Evolutionary conservation across 2,888 invertebrate genomes (phyloP).

Genomic region (Torymus aiolomorphi): DNA sequence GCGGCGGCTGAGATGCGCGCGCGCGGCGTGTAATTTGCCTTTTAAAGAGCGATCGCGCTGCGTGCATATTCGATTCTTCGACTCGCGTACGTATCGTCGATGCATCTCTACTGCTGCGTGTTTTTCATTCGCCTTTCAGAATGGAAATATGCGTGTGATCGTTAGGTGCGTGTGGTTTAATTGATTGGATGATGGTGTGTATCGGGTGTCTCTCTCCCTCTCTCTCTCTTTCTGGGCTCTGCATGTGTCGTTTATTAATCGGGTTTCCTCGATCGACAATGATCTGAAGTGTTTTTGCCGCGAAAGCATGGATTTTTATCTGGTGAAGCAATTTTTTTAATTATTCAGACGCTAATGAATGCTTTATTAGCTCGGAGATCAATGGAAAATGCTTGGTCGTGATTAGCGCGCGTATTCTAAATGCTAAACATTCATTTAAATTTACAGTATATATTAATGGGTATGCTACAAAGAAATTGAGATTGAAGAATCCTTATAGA

Average conservation of each 20-base stretch:
- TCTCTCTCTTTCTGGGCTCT: background rate
- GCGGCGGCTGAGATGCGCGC: background rate
- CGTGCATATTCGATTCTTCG: background rate
- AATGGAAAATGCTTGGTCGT: no score
- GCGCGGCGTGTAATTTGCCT: slow-evolving; percentile 40
- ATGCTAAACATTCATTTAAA: no score
- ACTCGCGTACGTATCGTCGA: background rate
- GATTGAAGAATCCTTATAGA: no score
- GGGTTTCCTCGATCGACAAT: slow-evolving; percentile 11
- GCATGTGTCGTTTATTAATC: background rate
- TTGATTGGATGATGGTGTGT: no score
- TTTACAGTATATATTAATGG: no score
- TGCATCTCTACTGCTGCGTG: background rate
- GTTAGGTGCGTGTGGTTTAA: background rate
- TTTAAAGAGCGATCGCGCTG: slow-evolving; percentile 7
- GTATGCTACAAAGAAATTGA: no score
- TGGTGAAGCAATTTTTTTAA: background rate
- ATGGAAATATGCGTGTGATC: background rate
- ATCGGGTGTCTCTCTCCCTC: no score
- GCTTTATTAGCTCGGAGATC: no score
- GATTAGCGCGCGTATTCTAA: no score
- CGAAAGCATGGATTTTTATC: slow-evolving; percentile 9
- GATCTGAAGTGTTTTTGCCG: slow-evolving; percentile 4
- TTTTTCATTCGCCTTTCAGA: background rate
- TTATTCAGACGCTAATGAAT: background rate